A percentile compares a stretch with the other conserved stretches of the same genome.
Conservation (phyloP, 1,140 invertebrate species). For the Platyscapa corneri region DNA sequence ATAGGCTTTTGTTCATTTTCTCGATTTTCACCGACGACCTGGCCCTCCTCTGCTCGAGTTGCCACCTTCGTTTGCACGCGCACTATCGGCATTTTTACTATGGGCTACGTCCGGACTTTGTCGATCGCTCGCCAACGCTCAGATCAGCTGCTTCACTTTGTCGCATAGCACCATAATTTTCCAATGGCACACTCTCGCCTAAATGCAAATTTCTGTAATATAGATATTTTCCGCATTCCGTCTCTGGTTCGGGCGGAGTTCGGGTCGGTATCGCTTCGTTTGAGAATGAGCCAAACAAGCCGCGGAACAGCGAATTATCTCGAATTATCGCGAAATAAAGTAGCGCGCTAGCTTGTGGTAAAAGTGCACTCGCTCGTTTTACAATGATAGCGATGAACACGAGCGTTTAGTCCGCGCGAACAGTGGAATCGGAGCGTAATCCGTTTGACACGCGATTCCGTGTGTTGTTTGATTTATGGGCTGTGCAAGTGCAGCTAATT, state of each 20-base stretch:
- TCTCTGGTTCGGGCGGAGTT: too few relatives aligned
- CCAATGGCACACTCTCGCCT: neutral
- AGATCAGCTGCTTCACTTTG: neutral
- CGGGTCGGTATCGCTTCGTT: neutral
- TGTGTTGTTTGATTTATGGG: slow-evolving; percentile 53
- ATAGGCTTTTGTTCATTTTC: too few relatives aligned
- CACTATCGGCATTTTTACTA: too few relatives aligned
- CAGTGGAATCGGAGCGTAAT: slow-evolving; percentile 42
- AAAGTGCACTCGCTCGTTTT: slow-evolving; percentile 1
- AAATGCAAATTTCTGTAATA: neutral
- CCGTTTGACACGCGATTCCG: slow-evolving; percentile 44
- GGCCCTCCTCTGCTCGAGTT: too few relatives aligned
- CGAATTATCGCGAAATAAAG: neutral
- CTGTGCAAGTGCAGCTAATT: neutral
- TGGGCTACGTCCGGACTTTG: too few relatives aligned
- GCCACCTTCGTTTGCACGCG: too few relatives aligned
- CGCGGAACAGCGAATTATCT: too few relatives aligned
- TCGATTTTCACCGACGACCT: too few relatives aligned
- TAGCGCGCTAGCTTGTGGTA: neutral
- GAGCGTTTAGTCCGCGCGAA: slow-evolving; percentile 19
- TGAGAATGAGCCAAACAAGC: too few relatives aligned
- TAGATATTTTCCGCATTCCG: neutral
- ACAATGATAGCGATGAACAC: slow-evolving; percentile 18
- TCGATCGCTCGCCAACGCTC: too few relatives aligned
- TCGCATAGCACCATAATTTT: neutral